Evolutionary conservation across 2,113 vertebrate species (phyloP).

Genomic region (Oryzias curvinotus): DNA sequence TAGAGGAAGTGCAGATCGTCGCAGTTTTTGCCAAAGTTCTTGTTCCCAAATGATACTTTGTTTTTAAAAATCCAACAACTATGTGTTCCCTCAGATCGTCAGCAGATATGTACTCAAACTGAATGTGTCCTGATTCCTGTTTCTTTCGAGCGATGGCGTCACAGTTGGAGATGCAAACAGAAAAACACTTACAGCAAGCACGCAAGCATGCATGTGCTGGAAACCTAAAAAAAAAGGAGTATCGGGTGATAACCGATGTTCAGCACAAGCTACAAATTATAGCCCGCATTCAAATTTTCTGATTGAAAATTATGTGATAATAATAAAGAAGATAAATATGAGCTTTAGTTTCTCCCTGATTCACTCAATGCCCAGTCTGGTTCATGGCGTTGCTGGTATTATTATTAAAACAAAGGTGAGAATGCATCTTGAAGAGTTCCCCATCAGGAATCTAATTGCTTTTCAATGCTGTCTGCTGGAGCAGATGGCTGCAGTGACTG

Average conservation of each 20-base stretch:
- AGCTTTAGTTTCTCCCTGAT: conserved; percentile 18
- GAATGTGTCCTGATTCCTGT: conserved; percentile 9
- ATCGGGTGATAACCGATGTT: conserved; percentile 22
- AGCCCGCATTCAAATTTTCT: neutral
- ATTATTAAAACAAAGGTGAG: conserved; percentile 50
- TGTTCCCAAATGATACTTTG: no score
- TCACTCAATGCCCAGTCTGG: conserved; percentile 2
- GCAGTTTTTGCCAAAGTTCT: no score
- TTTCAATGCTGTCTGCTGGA: conserved; percentile 43
- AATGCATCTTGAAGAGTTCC: conserved; percentile 50
- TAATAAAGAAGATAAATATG: neutral
- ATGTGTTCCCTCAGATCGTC: neutral
- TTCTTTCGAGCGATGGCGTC: conserved; percentile 13
- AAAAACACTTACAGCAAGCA: conserved; percentile 26
- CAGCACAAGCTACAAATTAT: conserved; percentile 13
- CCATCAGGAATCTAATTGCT: conserved; percentile 59
- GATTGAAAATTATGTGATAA: no score
- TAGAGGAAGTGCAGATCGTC: no score
- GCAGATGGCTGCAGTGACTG: conserved; percentile 65
- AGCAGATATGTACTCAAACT: conserved; percentile 10
- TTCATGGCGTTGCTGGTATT: conserved; percentile 18
- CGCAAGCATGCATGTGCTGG: conserved; percentile 5
- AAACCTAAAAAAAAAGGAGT: conserved; percentile 26
- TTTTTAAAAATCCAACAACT: no score
- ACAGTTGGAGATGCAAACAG: conserved; percentile 14